These are phyloP conservation scores for Sorex araneus DNA, from an alignment of 2,113 vertebrate genomes.

Conservation along the genomic window DNA sequence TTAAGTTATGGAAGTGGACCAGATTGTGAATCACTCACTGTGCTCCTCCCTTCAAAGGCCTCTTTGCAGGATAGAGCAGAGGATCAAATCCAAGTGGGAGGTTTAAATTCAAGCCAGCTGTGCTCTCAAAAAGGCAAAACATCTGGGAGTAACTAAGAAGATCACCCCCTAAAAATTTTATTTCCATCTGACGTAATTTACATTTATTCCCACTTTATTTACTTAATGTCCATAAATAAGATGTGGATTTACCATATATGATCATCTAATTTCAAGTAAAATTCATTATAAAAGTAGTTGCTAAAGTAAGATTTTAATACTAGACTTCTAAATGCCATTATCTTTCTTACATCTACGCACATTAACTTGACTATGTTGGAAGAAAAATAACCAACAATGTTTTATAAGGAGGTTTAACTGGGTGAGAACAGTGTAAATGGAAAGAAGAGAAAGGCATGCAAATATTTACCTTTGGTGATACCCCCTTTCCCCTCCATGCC, in stretches of 20 bases:
- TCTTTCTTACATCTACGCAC: conserved; percentile 53
- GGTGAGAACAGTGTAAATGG: neutral
- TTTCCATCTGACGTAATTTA: conserved; percentile 74
- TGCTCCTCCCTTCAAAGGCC: conserved; percentile 32
- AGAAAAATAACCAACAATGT: neutral
- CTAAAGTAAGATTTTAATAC: conserved; percentile 81
- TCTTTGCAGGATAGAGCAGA: conserved; percentile 38
- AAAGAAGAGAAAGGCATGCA: neutral
- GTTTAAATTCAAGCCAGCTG: conserved; percentile 70
- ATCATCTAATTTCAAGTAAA: conserved; percentile 76
- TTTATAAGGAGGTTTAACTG: conserved; percentile 1
- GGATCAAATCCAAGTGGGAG: conserved; percentile 46
- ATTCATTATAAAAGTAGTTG: conserved; percentile 81
- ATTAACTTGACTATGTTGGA: conserved; percentile 39
- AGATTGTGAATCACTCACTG: conserved; percentile 30
- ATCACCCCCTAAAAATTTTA: neutral
- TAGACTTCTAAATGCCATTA: conserved; percentile 69
- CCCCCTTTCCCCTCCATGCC: neutral
- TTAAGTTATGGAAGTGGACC: neutral
- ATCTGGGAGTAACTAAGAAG: conserved; percentile 69
- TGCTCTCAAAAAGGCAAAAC: conserved; percentile 70
- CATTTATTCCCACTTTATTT: conserved; percentile 76
- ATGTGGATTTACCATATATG: conserved; percentile 76
- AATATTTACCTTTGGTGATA: neutral
- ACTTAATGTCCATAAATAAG: conserved; percentile 74